Conservation (phyloP, 2,797 vertebrate species). For the Numenius phaeopus region DNA sequence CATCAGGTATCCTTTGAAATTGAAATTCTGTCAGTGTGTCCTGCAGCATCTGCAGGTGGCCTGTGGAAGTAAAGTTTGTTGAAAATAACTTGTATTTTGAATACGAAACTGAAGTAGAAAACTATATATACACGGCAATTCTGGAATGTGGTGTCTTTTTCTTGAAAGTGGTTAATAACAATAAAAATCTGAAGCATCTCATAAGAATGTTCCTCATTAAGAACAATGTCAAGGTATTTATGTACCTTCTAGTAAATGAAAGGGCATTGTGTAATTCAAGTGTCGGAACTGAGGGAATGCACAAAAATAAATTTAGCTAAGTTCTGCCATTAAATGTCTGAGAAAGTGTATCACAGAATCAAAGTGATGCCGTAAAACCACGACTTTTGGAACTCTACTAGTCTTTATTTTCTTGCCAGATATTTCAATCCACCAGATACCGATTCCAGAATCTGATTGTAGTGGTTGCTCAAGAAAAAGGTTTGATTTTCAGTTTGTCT, state of each 20-base stretch:
- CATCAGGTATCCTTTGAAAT: background rate
- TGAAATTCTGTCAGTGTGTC: background rate
- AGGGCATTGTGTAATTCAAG: accelerated
- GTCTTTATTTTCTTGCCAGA: background rate
- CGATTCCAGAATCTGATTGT: background rate
- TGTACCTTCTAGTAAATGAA: background rate
- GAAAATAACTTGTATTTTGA: background rate
- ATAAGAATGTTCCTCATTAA: background rate
- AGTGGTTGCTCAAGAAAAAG: background rate
- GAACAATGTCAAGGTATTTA: background rate
- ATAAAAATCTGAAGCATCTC: background rate
- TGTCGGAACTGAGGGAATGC: background rate
- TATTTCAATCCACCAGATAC: background rate
- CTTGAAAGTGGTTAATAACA: background rate
- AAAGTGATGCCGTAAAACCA: background rate
- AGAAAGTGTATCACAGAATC: background rate
- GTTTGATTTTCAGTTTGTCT: background rate
- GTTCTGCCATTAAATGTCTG: background rate
- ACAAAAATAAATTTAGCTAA: background rate
- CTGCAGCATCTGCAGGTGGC: background rate
- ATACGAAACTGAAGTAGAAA: background rate
- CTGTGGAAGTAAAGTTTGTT: background rate
- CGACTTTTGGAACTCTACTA: background rate
- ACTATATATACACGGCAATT: background rate
- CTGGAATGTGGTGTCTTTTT: background rate